Base-by-base conservation (phyloP, 2,888 invertebrate species). In the Pheosia gnoma region DNA sequence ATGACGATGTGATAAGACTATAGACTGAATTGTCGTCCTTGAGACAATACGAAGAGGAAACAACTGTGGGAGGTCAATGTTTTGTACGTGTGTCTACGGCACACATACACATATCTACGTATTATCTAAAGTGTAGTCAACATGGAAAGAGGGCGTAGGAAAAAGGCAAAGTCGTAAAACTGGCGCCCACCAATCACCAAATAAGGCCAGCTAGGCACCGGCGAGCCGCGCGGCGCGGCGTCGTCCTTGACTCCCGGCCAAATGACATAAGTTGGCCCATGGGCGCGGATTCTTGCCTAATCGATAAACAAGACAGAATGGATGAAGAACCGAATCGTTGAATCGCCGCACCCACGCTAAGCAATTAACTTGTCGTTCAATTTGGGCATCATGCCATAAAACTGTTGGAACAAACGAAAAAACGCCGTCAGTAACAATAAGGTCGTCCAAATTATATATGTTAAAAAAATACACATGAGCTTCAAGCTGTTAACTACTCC, bases 251-350 rank as follows among this genome's bases (percentile, higher is more conserved):
- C 90, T 91, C 90, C 89, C 88, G 81, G 91, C 93, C 93, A 93
- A 93, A 93, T 90, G 92, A 93, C 92, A 93, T 88, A 92, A 92
- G 91, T 91, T 91, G 88, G 92, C 87, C 92, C 89, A 93, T 91
- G 90, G 92, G 90, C 88, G 91, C 91, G 92, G 88, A 90, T 82
- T 91, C 88, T 89, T 87, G 84, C 84, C 89, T 87, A 91, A 93
- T 93, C 93, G 89, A 93, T 93, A 90, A 86, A 90, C 88, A 88
- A 89, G 86, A 85, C 88, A 77, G 82, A 89, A 89, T 87, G 80
- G 87, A 89, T 84, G 85, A 88, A 87, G 82, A 85, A 78, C 81
- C 82, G 78, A 86, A 84, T 82, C 76, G 82, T 74, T 81, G 78
- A 83, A 84, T 82, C 73, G 84, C 81, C 86, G 83, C 87, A 83